Evolutionary conservation across 2,113 vertebrate genomes (phyloP), one percentile per base, ranked within the genome.

Genomic region (Pionites leucogaster): DNA sequence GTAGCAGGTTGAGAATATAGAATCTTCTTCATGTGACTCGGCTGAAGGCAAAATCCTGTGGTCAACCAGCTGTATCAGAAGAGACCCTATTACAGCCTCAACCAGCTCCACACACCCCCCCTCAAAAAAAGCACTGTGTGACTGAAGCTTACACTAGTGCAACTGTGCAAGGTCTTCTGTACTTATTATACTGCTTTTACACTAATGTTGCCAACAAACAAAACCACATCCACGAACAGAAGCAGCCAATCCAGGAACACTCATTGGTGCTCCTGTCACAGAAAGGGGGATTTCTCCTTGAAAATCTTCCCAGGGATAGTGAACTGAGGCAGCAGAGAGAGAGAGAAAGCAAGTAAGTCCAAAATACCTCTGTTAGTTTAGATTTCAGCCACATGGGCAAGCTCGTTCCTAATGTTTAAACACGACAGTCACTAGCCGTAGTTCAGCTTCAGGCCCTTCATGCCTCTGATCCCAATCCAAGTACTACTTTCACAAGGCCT

Each of bases 371-470:
- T 89, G 50, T 59, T 93, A 50, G 69, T 78, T 90, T 76, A 96
- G 64, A 79, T 94, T 84, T 92, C 83, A 92, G 77, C 47, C 77
- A 86, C 35, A n/a, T 81, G 82, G 77, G 81, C 77, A 92, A 91
- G 69, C 28, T 82, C 41, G 62, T 90, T 72, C 0, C 0, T 1
- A 2, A 72, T 39, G 57, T 68, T 86, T 88, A 33, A 94, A 69
- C 59, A 68, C 35, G 60, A 81, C 44, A 37, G 57, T 57, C 63
- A 85, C 47, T 69, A 82, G 72, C 49, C 77, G 52, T 72, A 88
- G 82, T 37, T 82, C 65, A 57, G 53, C 77, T 91, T 90, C 88
- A 84, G 74, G 72, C 77, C 44, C 71, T 57, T 74, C 57, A 13
- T 18, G 37, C 18, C 31, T 86, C 90, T 76, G 80, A 84, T 82